Conservation (phyloP, 2,888 invertebrate species). For the Ctena decussata region DNA sequence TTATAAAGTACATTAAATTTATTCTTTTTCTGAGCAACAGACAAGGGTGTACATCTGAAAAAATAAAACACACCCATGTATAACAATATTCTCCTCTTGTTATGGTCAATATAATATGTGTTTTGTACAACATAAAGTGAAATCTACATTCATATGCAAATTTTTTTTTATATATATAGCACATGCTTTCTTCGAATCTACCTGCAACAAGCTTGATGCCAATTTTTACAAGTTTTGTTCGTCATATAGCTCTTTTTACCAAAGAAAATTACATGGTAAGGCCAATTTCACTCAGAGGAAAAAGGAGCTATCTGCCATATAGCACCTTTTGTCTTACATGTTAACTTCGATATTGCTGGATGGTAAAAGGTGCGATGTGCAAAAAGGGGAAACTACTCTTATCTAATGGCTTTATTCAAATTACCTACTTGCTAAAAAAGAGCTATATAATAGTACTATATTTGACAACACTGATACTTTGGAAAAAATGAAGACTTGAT, state of each 20-base stretch:
- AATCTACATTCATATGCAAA: too few relatives aligned
- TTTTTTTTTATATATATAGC: background rate
- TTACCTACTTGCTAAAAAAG: background rate
- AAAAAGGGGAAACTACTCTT: too few relatives aligned
- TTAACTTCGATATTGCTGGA: background rate
- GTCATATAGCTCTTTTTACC: too few relatives aligned
- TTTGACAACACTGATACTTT: background rate
- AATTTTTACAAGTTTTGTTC: too few relatives aligned
- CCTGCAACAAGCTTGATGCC: background rate
- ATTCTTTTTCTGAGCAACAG: background rate
- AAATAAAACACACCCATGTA: background rate
- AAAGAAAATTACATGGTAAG: too few relatives aligned
- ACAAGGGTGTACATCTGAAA: background rate
- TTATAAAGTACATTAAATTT: too few relatives aligned
- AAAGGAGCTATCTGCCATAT: background rate
- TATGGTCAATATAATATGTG: background rate
- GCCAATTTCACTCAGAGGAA: background rate
- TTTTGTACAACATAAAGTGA: background rate
- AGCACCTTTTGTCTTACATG: conserved; percentile 9
- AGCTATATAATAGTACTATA: background rate
- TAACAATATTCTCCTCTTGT: background rate
- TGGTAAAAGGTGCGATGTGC: too few relatives aligned
- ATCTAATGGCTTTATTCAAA: too few relatives aligned
- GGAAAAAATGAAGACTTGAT: background rate
- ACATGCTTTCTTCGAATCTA: background rate